phyloP scores from a whole-genome alignment of 2,888 invertebrate genomes.

The Xestobium rufovillosum region DNA sequence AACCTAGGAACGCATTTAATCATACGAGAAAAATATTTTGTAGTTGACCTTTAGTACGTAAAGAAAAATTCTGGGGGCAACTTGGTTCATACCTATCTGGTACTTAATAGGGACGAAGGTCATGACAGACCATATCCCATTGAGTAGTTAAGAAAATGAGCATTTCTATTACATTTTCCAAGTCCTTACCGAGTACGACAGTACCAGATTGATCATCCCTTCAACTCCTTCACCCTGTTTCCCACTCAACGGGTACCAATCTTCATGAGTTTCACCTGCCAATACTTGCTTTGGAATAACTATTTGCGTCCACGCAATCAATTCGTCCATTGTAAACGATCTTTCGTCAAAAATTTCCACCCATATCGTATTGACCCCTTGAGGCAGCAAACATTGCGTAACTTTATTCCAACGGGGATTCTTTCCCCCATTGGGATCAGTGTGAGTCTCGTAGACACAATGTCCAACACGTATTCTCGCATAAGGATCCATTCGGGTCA shows the following conservation, averaged over 20 bases:
- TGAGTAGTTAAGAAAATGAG: no score
- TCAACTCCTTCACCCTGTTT: constrained; percentile 93
- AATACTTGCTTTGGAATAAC: constrained; percentile 78
- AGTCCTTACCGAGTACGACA: constrained; percentile 63
- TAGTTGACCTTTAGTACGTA: no score
- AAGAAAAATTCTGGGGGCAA: no score
- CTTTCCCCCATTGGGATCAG: constrained; percentile 89
- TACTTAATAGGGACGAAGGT: no score
- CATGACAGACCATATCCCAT: no score
- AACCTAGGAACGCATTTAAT: no score
- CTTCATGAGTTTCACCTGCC: constrained; percentile 84
- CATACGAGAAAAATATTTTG: no score
- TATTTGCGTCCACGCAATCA: constrained; percentile 90
- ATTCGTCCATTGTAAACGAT: constrained; percentile 92
- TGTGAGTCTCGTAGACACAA: constrained; percentile 92
- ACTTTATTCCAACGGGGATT: constrained; percentile 95
- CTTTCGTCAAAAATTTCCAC: constrained; percentile 96
- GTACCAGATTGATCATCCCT: constrained; percentile 85
- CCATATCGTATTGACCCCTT: constrained; percentile 81
- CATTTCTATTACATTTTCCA: constrained; percentile 15
- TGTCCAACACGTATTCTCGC: constrained; percentile 88
- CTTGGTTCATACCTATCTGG: no score
- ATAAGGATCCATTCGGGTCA: constrained; percentile 95
- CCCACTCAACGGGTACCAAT: constrained; percentile 90
- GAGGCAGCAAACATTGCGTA: constrained; percentile 80